Conservation (phyloP, 2,888 invertebrate genomes). For the Coelopa pilipes region DNA sequence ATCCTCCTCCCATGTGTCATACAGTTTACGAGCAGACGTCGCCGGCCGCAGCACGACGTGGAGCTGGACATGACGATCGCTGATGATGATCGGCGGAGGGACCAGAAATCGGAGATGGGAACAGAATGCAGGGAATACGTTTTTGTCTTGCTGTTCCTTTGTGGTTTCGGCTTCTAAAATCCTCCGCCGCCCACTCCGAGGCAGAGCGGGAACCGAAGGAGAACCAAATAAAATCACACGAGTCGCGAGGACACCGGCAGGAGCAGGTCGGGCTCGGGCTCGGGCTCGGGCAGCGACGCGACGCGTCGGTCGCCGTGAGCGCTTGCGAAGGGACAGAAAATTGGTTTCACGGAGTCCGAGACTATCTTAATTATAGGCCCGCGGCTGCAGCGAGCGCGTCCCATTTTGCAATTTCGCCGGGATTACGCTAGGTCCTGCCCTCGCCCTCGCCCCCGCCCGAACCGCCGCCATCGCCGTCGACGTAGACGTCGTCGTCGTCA, state of each 20-base stretch:
- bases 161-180: background rate
- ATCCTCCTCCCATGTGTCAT: constrained; percentile 53
- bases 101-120: constrained; percentile 10
- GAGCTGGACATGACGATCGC: background rate
- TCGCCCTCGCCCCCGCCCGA: background rate
- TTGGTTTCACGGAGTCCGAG: constrained; percentile 52
- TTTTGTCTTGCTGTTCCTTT: constrained; percentile 3
- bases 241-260: constrained; percentile 39
- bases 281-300: constrained; percentile 8
- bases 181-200: constrained; percentile 1
- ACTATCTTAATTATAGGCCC: constrained; percentile 55
- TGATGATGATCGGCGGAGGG: constrained; percentile 9
- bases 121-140: no score
- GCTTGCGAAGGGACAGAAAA: constrained; percentile 53
- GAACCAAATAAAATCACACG: constrained; percentile 36
- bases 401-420: constrained; percentile 45
- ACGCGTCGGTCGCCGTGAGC: constrained; percentile 45
- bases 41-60: constrained; percentile 5
- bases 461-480: constrained; percentile 17
- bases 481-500: background rate
- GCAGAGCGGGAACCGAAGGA: background rate
- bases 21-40: constrained; percentile 42
- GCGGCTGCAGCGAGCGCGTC: constrained; percentile 42
- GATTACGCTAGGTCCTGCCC: constrained; percentile 49
- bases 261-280: constrained; percentile 10